Evolutionary conservation across 2,888 invertebrate species (phyloP).

Genomic region (Chrysolina haemoptera): DNA sequence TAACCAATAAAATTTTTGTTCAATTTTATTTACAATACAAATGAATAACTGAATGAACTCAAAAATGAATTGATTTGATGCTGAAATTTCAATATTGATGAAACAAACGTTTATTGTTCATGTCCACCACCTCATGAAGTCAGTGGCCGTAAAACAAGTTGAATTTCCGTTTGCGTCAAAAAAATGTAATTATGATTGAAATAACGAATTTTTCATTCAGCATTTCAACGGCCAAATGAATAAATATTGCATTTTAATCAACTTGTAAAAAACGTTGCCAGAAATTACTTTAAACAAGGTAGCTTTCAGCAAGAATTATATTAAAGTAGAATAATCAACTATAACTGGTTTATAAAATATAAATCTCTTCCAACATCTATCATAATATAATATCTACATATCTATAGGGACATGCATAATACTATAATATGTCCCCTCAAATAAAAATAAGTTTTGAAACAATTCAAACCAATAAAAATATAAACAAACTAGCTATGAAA

Average conservation of each 20-base stretch:
- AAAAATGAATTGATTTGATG: neutral
- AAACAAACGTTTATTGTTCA: constrained; percentile 7
- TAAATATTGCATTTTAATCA: neutral
- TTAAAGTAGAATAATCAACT: no score
- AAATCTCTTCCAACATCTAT: no score
- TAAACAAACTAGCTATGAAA: no score
- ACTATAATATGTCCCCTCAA: no score
- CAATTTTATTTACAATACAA: neutral
- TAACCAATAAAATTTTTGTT: neutral
- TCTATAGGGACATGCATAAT: no score
- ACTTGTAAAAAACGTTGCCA: no score
- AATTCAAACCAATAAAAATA: no score
- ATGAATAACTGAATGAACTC: neutral
- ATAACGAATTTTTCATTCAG: neutral
- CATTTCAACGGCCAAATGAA: neutral
- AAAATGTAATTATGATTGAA: neutral
- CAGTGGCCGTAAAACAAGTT: constrained; percentile 5
- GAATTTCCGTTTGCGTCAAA: constrained; percentile 6
- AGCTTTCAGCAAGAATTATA: no score
- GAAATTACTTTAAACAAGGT: no score
- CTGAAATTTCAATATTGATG: neutral
- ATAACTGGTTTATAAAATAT: no score
- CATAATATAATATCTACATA: no score
- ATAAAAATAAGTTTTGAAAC: no score
- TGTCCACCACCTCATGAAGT: neutral